A percentile compares a stretch with the other conserved stretches of the same genome.
Conservation (phyloP, 1,140 invertebrate genomes). For the Helicoverpa zea region DNA sequence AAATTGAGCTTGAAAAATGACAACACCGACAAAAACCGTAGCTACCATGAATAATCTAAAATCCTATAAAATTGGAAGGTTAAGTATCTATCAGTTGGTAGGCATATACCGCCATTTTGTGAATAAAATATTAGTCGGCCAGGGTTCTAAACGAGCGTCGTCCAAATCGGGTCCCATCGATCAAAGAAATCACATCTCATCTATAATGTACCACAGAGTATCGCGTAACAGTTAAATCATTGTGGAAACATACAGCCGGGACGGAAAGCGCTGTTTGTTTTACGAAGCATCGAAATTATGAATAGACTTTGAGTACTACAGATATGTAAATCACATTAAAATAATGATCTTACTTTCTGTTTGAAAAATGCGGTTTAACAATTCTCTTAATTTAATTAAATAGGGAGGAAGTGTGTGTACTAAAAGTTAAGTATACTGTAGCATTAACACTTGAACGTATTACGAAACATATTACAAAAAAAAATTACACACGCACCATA, state of each 20-base stretch:
- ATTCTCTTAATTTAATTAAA: no score
- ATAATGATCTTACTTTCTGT: no score
- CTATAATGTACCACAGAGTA: constrained; percentile 55
- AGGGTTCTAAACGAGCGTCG: constrained; percentile 53
- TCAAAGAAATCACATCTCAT: constrained; percentile 62
- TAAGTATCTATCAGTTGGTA: constrained; percentile 42
- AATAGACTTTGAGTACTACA: neutral
- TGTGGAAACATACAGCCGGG: constrained; percentile 37
- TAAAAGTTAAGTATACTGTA: no score
- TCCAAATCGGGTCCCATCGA: constrained; percentile 59
- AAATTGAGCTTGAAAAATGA: constrained; percentile 9
- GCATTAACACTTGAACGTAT: no score
- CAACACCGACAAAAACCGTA: constrained; percentile 21
- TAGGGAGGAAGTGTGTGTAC: no score
- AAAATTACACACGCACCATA: no score
- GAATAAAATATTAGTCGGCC: constrained; percentile 56
- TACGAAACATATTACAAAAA: no score
- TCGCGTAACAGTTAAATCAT: constrained; percentile 50
- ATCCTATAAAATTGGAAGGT: constrained; percentile 45
- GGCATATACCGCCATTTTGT: constrained; percentile 44
- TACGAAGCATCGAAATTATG: neutral
- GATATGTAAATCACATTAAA: no score
- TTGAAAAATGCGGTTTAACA: no score
- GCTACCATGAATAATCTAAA: constrained; percentile 30
- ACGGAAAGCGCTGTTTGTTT: neutral